Base-by-base conservation (phyloP, 2,888 invertebrate genomes). In the Agrotis clavis region DNA sequence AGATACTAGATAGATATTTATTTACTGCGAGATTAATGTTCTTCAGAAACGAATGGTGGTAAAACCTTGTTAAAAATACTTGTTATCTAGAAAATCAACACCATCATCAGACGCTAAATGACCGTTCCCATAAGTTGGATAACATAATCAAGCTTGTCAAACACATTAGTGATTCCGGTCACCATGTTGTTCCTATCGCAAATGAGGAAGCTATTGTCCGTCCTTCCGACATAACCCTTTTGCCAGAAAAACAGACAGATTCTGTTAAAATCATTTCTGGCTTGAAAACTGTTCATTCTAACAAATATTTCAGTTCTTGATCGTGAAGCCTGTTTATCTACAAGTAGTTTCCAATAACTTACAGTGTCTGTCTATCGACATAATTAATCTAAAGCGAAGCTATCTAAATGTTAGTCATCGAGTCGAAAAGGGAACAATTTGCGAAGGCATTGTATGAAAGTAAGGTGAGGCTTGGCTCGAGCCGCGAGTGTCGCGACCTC, bases 371-470 rank as follows among this genome's bases (percentile, higher is more conserved):
- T 67, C 45, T 16, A 74, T 71, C 67, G 57, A 30, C 67, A 78
- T 84, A 74, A 80, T 77, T 77, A 75, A 79, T 79, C 77, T 74
- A 63, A 63, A 74, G 54, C 53, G 62, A 75, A 68, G 78, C 78
- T 80, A 83, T 81, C 77, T 75, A 80, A 79, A 74, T 65, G 79
- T 90, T 90, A 90, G 88, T 92, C 90, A 91, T 85, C 77, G 82
- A 83, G 80, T 66, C 71, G 86, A 88, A 86, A 90, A 87, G 89
- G 88, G 84, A 85, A 78, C 79, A 80, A 86, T 87, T 87, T 84
- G 80, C 84, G 75, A 88, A 87, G 83, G 83, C 84, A 87, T 88
- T 90, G 89, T 90, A 64, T 92, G 92, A 93, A 92, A 92, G 92
- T 84, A 81, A 86, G 87, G 88, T 83, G 83, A 84, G 87, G 88